phyloP scores from a whole-genome alignment of 2,113 vertebrate genomes.

The Cyphomyrus discorhynchus region DNA sequence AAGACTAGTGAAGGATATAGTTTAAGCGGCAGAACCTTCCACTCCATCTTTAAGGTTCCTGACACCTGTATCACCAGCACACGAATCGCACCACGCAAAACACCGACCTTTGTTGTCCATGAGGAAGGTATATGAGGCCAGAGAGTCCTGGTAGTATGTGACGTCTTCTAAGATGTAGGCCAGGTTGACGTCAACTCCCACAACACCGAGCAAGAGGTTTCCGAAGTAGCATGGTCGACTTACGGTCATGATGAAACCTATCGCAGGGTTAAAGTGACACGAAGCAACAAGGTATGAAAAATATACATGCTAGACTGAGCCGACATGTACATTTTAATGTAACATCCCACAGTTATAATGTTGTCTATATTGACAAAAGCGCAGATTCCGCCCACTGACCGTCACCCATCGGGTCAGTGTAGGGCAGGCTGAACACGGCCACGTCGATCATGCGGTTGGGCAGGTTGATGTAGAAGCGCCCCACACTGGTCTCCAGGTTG shows the following conservation, averaged over 20 bases:
- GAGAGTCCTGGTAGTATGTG: slow-evolving; percentile 94
- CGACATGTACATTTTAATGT: neutral
- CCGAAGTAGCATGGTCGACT: slow-evolving; percentile 96
- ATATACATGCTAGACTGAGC: neutral
- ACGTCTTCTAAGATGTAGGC: slow-evolving; percentile 96
- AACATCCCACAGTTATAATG: neutral
- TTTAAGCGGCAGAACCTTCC: neutral
- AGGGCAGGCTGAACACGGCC: slow-evolving; percentile 89
- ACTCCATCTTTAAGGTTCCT: neutral
- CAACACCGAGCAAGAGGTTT: slow-evolving; percentile 89
- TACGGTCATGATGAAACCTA: slow-evolving; percentile 96
- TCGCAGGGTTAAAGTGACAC: slow-evolving; percentile 16
- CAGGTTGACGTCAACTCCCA: slow-evolving; percentile 93
- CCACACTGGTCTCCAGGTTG: slow-evolving; percentile 92
- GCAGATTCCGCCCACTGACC: slow-evolving; percentile 60
- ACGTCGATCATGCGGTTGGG: slow-evolving; percentile 95
- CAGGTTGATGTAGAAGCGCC: slow-evolving; percentile 95
- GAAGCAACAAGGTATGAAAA: neutral
- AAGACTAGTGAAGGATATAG: neutral
- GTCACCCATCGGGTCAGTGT: slow-evolving; percentile 91
- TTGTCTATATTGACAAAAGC: neutral
- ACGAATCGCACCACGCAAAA: neutral
- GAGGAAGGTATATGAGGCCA: slow-evolving; percentile 97
- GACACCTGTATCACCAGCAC: neutral
- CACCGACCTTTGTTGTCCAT: slow-evolving; percentile 96